phyloP scores from a whole-genome alignment of 2,888 invertebrate genomes.

The Tupiocoris notatus region DNA sequence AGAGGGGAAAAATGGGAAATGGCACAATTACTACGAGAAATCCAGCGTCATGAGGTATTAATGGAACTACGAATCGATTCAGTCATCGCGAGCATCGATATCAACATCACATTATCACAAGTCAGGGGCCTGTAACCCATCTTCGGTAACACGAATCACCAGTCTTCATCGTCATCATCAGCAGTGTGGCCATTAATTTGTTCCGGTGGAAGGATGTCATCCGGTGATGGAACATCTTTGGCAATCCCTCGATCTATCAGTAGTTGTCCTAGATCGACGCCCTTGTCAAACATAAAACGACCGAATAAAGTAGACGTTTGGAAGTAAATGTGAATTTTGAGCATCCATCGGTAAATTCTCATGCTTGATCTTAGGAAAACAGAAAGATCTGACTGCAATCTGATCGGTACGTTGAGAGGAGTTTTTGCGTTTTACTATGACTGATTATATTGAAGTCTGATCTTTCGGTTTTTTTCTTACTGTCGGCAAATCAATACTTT shows the following conservation, averaged over 20 bases:
- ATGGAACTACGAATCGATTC: neutral
- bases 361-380: no score
- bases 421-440: no score
- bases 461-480: no score
- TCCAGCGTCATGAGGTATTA: neutral
- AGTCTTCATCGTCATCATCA: constrained; percentile 1
- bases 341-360: no score
- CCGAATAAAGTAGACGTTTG: neutral
- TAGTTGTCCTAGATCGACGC: constrained; percentile 48
- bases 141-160: constrained; percentile 13
- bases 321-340: no score
- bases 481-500: no score
- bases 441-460: no score
- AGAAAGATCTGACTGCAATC: no score
- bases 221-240: neutral
- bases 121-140: no score
- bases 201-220: neutral
- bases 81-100: neutral
- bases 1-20: neutral
- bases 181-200: neutral
- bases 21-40: no score
- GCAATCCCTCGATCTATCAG: constrained; percentile 49
- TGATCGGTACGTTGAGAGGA: no score
- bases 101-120: neutral
- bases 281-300: constrained; percentile 39